These are phyloP conservation scores for Ridgeia piscesae DNA, from an alignment of 1,140 invertebrate species.

Conservation along the genomic window DNA sequence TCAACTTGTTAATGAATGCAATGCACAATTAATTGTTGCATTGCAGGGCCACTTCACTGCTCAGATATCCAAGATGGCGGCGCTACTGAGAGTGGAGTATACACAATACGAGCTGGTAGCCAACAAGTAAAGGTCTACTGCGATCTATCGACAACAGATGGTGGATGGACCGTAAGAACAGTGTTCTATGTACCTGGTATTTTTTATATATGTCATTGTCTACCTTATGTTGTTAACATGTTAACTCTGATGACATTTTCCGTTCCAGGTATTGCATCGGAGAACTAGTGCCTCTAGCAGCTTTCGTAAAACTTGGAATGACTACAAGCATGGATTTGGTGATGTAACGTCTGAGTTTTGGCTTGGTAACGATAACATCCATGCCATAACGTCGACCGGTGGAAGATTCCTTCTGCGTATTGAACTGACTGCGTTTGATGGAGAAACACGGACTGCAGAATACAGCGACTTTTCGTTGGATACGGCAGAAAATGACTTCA, in stretches of 20 bases:
- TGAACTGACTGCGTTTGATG: background rate
- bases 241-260: background rate
- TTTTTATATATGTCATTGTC: background rate
- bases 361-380: conserved; percentile 22
- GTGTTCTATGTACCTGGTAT: background rate
- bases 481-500: background rate
- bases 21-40: background rate
- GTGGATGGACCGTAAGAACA: conserved; percentile 12
- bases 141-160: conserved; percentile 14
- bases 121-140: conserved; percentile 14
- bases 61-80: conserved; percentile 17
- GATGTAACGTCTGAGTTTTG: conserved; percentile 13
- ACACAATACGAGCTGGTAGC: background rate
- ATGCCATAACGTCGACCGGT: background rate
- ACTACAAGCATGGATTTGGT: conserved; percentile 26
- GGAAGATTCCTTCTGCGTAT: background rate
- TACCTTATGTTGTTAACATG: background rate
- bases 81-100: background rate
- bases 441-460: background rate
- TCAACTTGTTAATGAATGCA: background rate
- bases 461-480: conserved; percentile 11
- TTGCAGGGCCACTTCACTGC: conserved; percentile 5
- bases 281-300: background rate
- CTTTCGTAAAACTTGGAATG: conserved; percentile 22
- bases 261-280: conserved; percentile 19